Conservation (phyloP, 37 sponge, comb jelly and placozoan genomes). For the Eunapius fragilis region DNA sequence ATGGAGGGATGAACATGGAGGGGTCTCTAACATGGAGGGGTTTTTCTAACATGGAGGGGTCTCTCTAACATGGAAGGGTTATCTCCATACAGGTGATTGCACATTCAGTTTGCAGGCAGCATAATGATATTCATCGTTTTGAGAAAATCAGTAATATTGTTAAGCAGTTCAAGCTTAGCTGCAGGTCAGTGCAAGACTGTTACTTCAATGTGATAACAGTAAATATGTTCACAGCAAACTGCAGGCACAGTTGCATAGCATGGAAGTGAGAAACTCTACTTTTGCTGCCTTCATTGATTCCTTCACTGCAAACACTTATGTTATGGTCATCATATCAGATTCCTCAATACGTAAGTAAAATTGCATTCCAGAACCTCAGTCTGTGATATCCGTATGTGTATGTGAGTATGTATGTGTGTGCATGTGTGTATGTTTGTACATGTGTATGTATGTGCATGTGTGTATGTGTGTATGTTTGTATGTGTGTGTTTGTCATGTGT, state of each 20-base stretch:
- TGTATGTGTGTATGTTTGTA: no score
- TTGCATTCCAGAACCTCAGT: neutral
- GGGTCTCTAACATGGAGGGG: no score
- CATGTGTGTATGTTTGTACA: no score
- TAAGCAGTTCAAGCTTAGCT: conserved; percentile 99
- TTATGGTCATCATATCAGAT: conserved; percentile 98
- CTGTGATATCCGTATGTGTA: neutral
- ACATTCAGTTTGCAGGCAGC: conserved; percentile 79
- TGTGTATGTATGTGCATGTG: no score
- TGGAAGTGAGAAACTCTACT: conserved; percentile 94
- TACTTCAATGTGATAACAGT: no score
- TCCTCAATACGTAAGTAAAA: conserved; percentile 81
- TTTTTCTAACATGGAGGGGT: no score
- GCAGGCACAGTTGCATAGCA: conserved; percentile 93
- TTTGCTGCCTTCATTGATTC: conserved; percentile 96
- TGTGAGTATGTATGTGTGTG: no score
- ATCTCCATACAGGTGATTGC: conserved; percentile 79
- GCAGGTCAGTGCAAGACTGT: conserved; percentile 58
- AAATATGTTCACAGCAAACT: conserved; percentile 89
- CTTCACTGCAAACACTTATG: conserved; percentile 96
- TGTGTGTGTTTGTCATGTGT: no score
- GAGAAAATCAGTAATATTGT: conserved; percentile 99
- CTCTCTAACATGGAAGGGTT: no score
- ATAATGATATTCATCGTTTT: conserved; percentile 90
- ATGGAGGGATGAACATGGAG: no score